These are phyloP conservation scores for Rhabdomys pumilio DNA, from an alignment of 2,797 vertebrate genomes.

Conservation along the genomic window DNA sequence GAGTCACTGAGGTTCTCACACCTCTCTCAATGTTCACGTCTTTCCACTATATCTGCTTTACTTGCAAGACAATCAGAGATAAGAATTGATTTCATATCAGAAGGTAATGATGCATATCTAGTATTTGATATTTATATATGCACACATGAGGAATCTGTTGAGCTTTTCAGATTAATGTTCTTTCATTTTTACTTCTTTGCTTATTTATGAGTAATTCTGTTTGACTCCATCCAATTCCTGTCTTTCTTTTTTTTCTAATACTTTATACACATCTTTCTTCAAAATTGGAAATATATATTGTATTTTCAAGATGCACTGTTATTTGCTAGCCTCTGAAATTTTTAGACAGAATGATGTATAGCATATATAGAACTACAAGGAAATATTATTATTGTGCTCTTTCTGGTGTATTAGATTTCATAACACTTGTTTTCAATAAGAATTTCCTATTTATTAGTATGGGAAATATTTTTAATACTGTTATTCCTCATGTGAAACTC, in stretches of 20 bases:
- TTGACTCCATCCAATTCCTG: background rate
- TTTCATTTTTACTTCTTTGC: background rate
- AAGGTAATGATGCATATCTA: background rate
- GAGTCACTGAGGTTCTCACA: background rate
- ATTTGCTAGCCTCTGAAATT: background rate
- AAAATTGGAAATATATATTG: background rate
- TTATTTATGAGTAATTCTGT: conserved; percentile 1
- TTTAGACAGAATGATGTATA: background rate
- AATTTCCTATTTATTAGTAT: background rate
- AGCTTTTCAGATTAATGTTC: background rate
- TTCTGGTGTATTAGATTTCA: background rate
- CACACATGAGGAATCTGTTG: background rate
- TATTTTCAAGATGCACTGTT: background rate
- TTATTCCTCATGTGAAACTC: background rate
- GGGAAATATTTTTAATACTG: background rate
- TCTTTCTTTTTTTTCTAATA: background rate
- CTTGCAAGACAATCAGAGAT: background rate
- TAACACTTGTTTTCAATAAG: background rate
- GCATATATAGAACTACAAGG: background rate
- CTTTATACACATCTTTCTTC: background rate
- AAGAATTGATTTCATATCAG: background rate
- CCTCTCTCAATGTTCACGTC: background rate
- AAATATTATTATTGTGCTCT: background rate
- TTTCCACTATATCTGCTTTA: background rate
- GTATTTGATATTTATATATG: background rate